Evolutionary conservation across 2,888 invertebrate species (phyloP).

Genomic region (Lingula anatina): DNA sequence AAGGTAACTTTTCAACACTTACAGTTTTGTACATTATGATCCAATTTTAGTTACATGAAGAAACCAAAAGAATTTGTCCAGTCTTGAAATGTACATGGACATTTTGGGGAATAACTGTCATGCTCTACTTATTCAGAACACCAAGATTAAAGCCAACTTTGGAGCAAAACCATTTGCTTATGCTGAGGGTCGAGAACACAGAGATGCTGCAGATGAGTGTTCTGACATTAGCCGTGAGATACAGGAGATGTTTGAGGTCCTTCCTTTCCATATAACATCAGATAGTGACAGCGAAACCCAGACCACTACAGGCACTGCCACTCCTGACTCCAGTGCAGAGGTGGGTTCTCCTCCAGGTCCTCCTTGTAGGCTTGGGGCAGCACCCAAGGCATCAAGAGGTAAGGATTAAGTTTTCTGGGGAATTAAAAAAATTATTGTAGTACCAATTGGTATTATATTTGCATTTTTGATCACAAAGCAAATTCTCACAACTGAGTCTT

Average conservation of each 20-base stretch:
- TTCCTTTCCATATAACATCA: slow-evolving; percentile 42
- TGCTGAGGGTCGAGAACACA: slow-evolving; percentile 45
- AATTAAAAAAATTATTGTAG: no score
- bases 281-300: slow-evolving; percentile 25
- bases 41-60: no score
- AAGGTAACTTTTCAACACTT: no score
- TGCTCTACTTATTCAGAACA: slow-evolving; percentile 34
- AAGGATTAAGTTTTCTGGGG: no score
- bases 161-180: slow-evolving; percentile 46
- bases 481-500: no score
- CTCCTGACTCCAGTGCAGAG: slow-evolving; percentile 14
- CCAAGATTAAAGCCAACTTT: slow-evolving; percentile 49
- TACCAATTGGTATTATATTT: no score
- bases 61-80: no score
- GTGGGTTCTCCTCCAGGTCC: slow-evolving; percentile 24
- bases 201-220: slow-evolving; percentile 46
- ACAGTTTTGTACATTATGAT: no score
- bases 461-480: no score
- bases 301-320: slow-evolving; percentile 13
- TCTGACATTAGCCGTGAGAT: slow-evolving; percentile 45
- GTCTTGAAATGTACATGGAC: no score
- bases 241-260: slow-evolving; percentile 41
- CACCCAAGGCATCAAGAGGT: slow-evolving; percentile 42
- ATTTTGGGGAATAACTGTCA: no score
- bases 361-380: slow-evolving; percentile 30